Evolutionary conservation across 2,888 invertebrate genomes (phyloP).

Genomic region (Barypeithes pellucidus): DNA sequence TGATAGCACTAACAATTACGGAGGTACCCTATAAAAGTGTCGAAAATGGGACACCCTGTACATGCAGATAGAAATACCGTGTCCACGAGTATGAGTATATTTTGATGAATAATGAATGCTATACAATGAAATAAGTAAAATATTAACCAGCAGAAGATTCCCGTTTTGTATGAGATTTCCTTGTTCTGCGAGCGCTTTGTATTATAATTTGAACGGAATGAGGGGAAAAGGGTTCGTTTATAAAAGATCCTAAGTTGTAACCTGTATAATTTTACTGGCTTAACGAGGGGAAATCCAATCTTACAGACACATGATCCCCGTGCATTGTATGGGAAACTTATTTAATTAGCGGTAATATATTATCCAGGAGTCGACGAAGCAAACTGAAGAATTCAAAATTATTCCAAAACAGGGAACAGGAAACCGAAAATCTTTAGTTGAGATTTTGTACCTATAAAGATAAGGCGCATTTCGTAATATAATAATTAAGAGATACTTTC

Average conservation of each 20-base stretch:
- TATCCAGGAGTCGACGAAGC: neutral
- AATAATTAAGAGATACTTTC: no score
- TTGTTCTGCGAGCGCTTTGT: neutral
- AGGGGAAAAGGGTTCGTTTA: slow-evolving; percentile 8
- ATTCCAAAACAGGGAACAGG: neutral
- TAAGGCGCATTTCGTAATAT: no score
- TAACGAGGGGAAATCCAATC: slow-evolving; percentile 9
- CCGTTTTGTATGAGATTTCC: neutral
- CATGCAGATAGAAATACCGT: no score
- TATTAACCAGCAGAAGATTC: neutral
- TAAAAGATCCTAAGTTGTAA: slow-evolving; percentile 4
- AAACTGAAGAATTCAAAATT: neutral
- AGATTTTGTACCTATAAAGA: no score
- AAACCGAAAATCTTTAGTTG: neutral
- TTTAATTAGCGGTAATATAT: slow-evolving; percentile 3
- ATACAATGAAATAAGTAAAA: neutral
- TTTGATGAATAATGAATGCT: no score
- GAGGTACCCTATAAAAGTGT: no score
- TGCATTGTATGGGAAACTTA: neutral
- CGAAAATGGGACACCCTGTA: no score
- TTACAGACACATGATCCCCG: slow-evolving; percentile 1
- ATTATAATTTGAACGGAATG: neutral
- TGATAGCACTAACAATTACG: no score
- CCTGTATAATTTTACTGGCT: slow-evolving; percentile 7
- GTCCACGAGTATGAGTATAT: no score